These are phyloP conservation scores for Carposina sasakii DNA, from an alignment of 1,140 invertebrate genomes.

Conservation along the genomic window DNA sequence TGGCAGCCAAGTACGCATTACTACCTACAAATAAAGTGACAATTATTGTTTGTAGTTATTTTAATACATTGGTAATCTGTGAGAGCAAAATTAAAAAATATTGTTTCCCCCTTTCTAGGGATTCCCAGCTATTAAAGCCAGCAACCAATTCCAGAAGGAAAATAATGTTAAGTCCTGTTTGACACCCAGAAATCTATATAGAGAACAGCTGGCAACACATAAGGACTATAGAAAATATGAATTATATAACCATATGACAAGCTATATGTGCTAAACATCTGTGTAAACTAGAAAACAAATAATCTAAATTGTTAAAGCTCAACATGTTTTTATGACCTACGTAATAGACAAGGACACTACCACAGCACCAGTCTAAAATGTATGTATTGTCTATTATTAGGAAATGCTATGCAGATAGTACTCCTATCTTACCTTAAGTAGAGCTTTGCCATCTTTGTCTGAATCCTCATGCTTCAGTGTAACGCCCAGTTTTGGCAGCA, in stretches of 20 bases:
- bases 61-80: background rate
- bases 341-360: too few species aligned
- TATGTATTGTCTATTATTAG: too few species aligned
- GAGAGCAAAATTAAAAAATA: background rate
- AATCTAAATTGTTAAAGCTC: too few species aligned
- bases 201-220: slow-evolving; percentile 45
- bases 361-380: too few species aligned
- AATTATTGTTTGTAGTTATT: background rate
- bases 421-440: slow-evolving; percentile 84
- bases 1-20: slow-evolving; percentile 99
- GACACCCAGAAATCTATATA: slow-evolving; percentile 40
- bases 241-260: too few species aligned
- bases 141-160: slow-evolving; percentile 49
- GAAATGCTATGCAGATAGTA: too few species aligned
- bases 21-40: slow-evolving; percentile 75
- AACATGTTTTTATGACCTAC: too few species aligned
- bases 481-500: slow-evolving; percentile 93
- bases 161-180: slow-evolving; percentile 41
- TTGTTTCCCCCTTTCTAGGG: slow-evolving; percentile 45
- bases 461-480: slow-evolving; percentile 95
- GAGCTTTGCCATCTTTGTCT: slow-evolving; percentile 94
- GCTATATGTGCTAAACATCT: too few species aligned
- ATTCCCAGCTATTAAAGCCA: slow-evolving; percentile 23
- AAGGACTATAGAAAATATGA: too few species aligned
- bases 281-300: too few species aligned